Conservation (phyloP, 2,797 vertebrate species). For the Cossypha caffra region DNA sequence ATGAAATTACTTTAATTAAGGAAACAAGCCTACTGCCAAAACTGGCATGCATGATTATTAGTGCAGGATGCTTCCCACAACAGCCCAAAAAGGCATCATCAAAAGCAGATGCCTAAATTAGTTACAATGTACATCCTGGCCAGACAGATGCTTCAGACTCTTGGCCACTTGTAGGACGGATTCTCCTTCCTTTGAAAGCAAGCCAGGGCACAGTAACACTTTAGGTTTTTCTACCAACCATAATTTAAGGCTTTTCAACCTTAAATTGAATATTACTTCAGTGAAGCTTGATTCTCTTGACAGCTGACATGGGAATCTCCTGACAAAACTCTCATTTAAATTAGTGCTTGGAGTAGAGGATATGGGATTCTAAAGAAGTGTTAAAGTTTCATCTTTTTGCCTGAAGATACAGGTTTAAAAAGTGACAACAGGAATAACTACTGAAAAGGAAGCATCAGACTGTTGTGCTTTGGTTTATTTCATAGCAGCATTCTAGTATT, state of each 20-base stretch:
- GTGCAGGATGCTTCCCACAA: slow-evolving; percentile 44
- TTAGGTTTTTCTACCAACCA: neutral
- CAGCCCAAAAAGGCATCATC: slow-evolving; percentile 40
- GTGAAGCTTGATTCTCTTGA: neutral
- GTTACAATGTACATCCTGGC: slow-evolving; percentile 18
- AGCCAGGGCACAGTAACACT: neutral
- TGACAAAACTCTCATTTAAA: neutral
- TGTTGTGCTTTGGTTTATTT: neutral
- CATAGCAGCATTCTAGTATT: neutral
- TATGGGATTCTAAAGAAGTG: neutral
- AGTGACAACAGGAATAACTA: neutral
- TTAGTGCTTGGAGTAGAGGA: neutral
- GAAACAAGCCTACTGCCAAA: slow-evolving; percentile 59
- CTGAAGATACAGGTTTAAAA: neutral
- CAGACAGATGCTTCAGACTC: slow-evolving; percentile 34
- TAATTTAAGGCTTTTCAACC: neutral
- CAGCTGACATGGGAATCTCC: neutral
- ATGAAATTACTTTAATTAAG: slow-evolving; percentile 65
- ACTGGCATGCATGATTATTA: slow-evolving; percentile 47
- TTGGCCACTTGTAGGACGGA: neutral
- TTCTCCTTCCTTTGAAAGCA: slow-evolving; percentile 33
- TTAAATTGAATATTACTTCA: neutral
- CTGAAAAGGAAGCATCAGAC: neutral
- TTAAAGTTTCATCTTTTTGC: slow-evolving; percentile 9
- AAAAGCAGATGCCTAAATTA: slow-evolving; percentile 62